Evolutionary conservation across 2,888 invertebrate species (phyloP).

Genomic region (Priocnemis perturbator): DNA sequence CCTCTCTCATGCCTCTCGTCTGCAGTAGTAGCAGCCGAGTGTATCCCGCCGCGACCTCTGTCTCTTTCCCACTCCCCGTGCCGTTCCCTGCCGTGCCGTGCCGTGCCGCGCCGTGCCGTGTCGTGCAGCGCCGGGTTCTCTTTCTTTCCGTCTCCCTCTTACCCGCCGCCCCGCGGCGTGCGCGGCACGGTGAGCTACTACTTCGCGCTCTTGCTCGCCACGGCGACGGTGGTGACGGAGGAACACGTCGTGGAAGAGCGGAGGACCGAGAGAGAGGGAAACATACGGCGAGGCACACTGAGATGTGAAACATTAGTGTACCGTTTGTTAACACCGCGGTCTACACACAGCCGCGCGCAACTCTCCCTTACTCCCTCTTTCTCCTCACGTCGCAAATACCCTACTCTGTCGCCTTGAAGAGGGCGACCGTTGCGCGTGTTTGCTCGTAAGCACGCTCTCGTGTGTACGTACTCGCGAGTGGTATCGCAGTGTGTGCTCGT

Average conservation of each 20-base stretch:
- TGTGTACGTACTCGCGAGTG: conserved; percentile 1
- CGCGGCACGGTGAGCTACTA: conserved; percentile 57
- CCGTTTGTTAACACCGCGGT: conserved; percentile 74
- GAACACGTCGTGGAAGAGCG: conserved; percentile 47
- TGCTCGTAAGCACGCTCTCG: conserved; percentile 9
- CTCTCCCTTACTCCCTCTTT: conserved; percentile 29
- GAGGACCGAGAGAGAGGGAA: conserved; percentile 43
- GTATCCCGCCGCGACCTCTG: conserved; percentile 48
- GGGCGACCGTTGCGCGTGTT: not conserved
- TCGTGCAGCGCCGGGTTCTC: conserved; percentile 37
- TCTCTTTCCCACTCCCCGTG: conserved; percentile 17
- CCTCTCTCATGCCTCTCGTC: conserved; percentile 47
- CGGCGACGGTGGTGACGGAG: conserved; percentile 51
- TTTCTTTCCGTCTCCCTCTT: conserved; percentile 59
- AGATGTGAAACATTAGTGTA: conserved; percentile 74
- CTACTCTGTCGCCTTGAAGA: conserved; percentile 15
- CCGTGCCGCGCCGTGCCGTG: conserved; percentile 58
- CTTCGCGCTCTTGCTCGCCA: conserved; percentile 68
- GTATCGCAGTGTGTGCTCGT: conserved; percentile 24
- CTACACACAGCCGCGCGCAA: conserved; percentile 65
- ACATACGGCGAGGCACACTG: conserved; percentile 60
- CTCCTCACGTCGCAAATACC: conserved; percentile 5
- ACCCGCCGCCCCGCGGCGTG: conserved; percentile 55
- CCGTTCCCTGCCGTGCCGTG: conserved; percentile 16
- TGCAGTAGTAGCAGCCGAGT: conserved; percentile 58